Base-by-base conservation (phyloP, 2,113 vertebrate genomes). In the Dicaeum eximium region DNA sequence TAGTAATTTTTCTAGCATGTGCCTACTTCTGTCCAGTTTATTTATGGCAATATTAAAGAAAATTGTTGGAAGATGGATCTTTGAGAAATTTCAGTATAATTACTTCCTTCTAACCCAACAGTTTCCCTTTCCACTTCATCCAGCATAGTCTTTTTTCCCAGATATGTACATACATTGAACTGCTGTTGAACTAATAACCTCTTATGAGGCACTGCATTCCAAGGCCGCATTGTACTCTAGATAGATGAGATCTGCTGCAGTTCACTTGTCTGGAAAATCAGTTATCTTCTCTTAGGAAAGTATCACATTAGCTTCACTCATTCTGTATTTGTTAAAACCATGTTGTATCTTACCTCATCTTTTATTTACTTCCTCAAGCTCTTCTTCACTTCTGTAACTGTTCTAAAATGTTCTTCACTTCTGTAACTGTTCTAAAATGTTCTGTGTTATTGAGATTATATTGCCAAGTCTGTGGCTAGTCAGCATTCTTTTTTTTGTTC, bases 191-290 rank as follows among this genome's bases (percentile, higher is more conserved):
- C 85, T 90, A 82, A 90, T 88, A 91, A 90, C 71, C 53, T 72
- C 31, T 91, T 31, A 21, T n/a, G n/a, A 85, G 40, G 12, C 42
- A 66, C 48, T 89, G 23, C 45, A 57, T 42, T 94, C 85, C 92
- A 89, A 91, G 51, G 30, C 30, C 80, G n/a, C 23, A 38, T 56
- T 95, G 61, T 90, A 53, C 60, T 85, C 61, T 51, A 82, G 87
- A 96, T 42, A 85, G 66, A 95, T 75, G 93, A 82, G 81, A 80
- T 75, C 73, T 82, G 57, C 66, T 87, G 66, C 92, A 95, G 95
- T 75, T 96, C 96, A 87, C n/a, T 96, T 94, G 70, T 72, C 96
- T 94, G 93, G 90, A 96, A 96, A 96, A 96, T 95, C 87, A 87
- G 81, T 90, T 92, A 79, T 79, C 44, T 85, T 44, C 92, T 81